Base-by-base conservation (phyloP, 2,888 invertebrate species). In the Strigamia transsilvanica region DNA sequence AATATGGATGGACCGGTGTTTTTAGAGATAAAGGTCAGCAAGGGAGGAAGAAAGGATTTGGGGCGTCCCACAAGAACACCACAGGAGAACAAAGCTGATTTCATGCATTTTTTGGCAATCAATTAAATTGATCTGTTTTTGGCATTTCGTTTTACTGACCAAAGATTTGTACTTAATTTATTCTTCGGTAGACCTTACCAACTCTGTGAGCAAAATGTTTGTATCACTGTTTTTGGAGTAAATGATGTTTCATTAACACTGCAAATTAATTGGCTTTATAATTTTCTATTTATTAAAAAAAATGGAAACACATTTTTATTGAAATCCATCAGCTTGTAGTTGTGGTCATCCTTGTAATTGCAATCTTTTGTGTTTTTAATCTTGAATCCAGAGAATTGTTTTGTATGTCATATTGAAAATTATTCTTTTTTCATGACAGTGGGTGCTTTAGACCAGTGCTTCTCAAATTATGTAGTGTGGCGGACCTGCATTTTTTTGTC, bases 31-130 rank as follows among this genome's bases (percentile, higher is more conserved):
- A 87, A 87, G 85, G 86, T 87, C 38, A 84, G 84, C 10, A 84
- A 85, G 73, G 89, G 89, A 3, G 87, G 87, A 79, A 85, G 89
- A 38, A 87, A 87, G 82, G 86, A 88, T 84, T 84, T 89, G 34
- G 89, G 89, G 13, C 84, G 89, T 51, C 89, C 89, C 13, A 88
- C 88, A 21, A 84, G 87, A 13, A 87, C 87, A n/a, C 88, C 89
- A 1, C 84, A 86, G n/a, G 87, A 89, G 83, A 89, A 89, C 85
- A 89, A 89, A 84, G 85, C 86, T 7, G 88, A 89, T 84, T 88
- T 89, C 82, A 89, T 89, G 89, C 87, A 87, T 81, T 88, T 88
- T 83, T 84, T 89, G 27, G 85, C 86, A 41, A 85, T 85, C 27
- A 84, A 84, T 82, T 84, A 81, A 84, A 13, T 18, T 66, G 83